Percentiles rank a stretch among this genome's conserved stretches.
Conservation (phyloP, 2,888 invertebrate species). For the Prosopocoilus inquinatus region DNA sequence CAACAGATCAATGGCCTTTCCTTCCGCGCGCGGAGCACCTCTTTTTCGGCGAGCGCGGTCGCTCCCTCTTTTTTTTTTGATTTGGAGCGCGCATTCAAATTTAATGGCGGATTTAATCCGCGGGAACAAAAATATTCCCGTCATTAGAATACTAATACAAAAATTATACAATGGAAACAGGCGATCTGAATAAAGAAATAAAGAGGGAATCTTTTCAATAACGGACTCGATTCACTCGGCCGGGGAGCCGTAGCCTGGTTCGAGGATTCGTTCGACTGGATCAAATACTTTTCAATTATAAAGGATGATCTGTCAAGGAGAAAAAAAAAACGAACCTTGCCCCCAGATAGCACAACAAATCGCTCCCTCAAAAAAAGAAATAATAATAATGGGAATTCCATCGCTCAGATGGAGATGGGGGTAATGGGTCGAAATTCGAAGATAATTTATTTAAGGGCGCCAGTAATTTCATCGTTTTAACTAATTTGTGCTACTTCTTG, state of each 20-base stretch:
- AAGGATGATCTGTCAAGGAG: conserved; percentile 28
- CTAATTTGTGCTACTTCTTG: too few species aligned
- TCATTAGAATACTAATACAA: conserved; percentile 22
- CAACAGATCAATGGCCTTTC: too few species aligned
- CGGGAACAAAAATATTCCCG: conserved; percentile 10
- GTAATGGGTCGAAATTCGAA: too few species aligned
- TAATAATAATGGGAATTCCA: too few species aligned
- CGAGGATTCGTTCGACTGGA: conserved; percentile 6
- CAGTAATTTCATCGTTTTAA: too few species aligned
- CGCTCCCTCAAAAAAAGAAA: too few species aligned
- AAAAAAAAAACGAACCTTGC: conserved; percentile 27
- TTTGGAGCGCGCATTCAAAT: conserved; percentile 12
- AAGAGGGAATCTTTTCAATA: conserved; percentile 23
- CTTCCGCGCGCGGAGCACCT: too few species aligned
- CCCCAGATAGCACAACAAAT: too few species aligned
- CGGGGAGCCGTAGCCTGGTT: conserved; percentile 24
- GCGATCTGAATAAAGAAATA: conserved; percentile 26
- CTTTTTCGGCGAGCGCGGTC: background rate
- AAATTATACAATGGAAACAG: conserved; percentile 26
- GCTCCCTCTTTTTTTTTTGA: conserved; percentile 5
- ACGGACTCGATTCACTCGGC: conserved; percentile 24
- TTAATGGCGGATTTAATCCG: conserved; percentile 16
- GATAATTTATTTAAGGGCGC: too few species aligned
- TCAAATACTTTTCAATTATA: conserved; percentile 30
- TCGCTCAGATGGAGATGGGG: too few species aligned